Percentiles rank a stretch among this genome's conserved stretches.
These are phyloP conservation scores for Gerris lacustris DNA, from an alignment of 2,888 invertebrate genomes.

Conservation along the genomic window DNA sequence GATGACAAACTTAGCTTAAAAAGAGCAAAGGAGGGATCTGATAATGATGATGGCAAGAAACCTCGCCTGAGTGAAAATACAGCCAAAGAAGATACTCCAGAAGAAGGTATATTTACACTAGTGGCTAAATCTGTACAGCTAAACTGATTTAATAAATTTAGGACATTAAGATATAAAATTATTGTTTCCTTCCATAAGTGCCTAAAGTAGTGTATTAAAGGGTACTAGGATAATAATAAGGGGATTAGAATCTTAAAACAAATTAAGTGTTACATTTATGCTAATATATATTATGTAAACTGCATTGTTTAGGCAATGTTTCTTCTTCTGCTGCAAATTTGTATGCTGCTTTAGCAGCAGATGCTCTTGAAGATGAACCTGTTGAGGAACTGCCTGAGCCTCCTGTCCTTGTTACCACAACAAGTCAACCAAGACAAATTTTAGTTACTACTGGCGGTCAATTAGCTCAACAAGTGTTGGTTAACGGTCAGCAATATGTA, in stretches of 20 bases:
- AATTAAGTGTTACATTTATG: too few relatives aligned
- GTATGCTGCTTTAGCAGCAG: conserved; percentile 73
- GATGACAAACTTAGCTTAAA: conserved; percentile 15
- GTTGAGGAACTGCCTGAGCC: conserved; percentile 30
- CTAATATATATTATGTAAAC: too few relatives aligned
- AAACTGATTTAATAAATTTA: too few relatives aligned
- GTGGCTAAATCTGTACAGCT: too few relatives aligned
- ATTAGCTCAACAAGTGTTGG: conserved; percentile 31
- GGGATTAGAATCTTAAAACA: too few relatives aligned
- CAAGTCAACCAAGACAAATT: conserved; percentile 40
- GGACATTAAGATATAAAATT: too few relatives aligned
- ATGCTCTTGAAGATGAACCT: conserved; percentile 64
- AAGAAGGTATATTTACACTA: conserved; percentile 21
- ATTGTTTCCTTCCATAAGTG: too few relatives aligned
- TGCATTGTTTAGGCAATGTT: conserved; percentile 35
- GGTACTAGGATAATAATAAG: too few relatives aligned
- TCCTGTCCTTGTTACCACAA: conserved; percentile 21
- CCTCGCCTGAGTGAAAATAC: conserved; percentile 30
- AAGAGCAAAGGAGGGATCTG: conserved; percentile 20
- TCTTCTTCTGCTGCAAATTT: conserved; percentile 75
- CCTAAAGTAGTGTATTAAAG: too few relatives aligned
- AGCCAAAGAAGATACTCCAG: conserved; percentile 21
- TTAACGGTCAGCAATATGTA: conserved; percentile 50
- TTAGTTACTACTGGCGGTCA: conserved; percentile 38
- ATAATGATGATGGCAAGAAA: conserved; percentile 26